phyloP scores from a whole-genome alignment of 92 coral and sea anemone genomes.

The Blastomussa wellsi region DNA sequence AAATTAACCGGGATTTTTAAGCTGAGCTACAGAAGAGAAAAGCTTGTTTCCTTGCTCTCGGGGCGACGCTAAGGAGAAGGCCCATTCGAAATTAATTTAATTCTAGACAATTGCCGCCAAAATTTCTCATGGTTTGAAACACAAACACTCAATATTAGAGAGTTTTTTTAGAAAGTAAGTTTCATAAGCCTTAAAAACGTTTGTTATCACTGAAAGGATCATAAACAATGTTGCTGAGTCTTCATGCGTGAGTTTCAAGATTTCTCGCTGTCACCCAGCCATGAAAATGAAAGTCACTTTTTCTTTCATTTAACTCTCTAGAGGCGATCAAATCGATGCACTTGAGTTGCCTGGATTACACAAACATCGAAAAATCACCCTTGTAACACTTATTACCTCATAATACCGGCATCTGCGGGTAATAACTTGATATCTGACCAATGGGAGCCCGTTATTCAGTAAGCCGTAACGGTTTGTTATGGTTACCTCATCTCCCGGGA shows the following conservation, averaged over 20 bases:
- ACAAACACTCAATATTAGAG: neutral
- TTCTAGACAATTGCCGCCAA: neutral
- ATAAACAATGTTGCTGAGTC: neutral
- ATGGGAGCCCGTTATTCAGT: slow-evolving; percentile 15
- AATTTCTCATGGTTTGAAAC: neutral
- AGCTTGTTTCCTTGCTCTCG: too few species aligned
- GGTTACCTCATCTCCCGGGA: slow-evolving; percentile 56
- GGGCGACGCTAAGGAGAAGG: neutral
- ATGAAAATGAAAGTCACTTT: slow-evolving; percentile 35
- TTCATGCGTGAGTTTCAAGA: neutral
- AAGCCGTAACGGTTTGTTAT: slow-evolving; percentile 37
- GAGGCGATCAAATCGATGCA: slow-evolving; percentile 27
- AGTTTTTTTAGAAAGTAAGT: too few species aligned
- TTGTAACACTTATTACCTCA: slow-evolving; percentile 68
- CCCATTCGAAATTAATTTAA: neutral
- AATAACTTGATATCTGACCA: slow-evolving; percentile 26
- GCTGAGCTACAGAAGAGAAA: neutral
- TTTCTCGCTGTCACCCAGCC: neutral
- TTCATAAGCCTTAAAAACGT: too few species aligned
- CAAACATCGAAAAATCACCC: slow-evolving; percentile 44
- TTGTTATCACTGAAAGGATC: too few species aligned
- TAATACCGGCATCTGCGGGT: slow-evolving; percentile 81
- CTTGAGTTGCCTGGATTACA: slow-evolving; percentile 33
- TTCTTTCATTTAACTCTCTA: neutral
- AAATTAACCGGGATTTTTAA: neutral